phyloP scores from a whole-genome alignment of 2,888 invertebrate genomes.

The Lasioglossum morio region DNA sequence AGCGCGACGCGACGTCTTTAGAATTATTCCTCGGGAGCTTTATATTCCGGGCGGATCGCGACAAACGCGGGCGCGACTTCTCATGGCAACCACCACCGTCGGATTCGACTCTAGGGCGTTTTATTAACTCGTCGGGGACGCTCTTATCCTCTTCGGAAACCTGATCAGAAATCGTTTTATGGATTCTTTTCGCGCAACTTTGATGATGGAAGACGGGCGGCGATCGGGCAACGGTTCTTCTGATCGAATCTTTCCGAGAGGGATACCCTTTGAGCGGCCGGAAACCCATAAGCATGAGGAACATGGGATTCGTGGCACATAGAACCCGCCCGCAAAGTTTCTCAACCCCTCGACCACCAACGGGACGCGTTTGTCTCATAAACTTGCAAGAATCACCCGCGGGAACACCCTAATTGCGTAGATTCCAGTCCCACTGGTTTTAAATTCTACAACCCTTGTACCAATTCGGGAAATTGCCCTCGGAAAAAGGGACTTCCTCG shows the following conservation, averaged over 20 bases:
- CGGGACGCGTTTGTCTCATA: neutral
- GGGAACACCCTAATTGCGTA: neutral
- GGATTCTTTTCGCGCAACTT: constrained; percentile 3
- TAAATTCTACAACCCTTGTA: neutral
- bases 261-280: neutral
- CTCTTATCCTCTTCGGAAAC: neutral
- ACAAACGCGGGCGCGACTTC: constrained; percentile 12
- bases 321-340: neutral
- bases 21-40: constrained; percentile 40
- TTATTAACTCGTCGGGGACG: constrained; percentile 27
- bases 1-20: constrained; percentile 6
- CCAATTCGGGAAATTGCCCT: neutral
- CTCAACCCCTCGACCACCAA: neutral
- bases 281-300: neutral
- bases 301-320: neutral
- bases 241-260: neutral
- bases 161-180: constrained; percentile 15
- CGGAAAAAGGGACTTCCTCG: neutral
- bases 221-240: neutral
- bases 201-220: neutral
- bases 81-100: neutral
- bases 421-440: neutral
- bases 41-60: constrained; percentile 9
- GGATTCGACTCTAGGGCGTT: neutral
- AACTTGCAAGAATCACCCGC: neutral